These are phyloP conservation scores for Rhingia rostrata DNA, from an alignment of 2,888 invertebrate genomes.

Conservation along the genomic window DNA sequence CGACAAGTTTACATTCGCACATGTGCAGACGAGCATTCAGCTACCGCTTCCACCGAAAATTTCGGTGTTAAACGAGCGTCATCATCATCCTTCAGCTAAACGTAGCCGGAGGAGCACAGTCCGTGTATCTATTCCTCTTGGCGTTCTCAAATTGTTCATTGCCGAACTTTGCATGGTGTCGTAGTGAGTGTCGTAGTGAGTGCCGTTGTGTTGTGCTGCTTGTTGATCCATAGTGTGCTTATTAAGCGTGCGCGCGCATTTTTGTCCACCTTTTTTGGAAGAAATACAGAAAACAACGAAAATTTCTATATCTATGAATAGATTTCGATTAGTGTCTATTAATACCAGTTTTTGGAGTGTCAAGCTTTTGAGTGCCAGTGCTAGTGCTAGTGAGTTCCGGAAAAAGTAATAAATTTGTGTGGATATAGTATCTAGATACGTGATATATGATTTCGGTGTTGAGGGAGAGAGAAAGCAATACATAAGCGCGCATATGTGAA, in stretches of 20 bases:
- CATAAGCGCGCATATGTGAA: no score
- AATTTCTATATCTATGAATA: conserved; percentile 60
- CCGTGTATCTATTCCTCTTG: neutral
- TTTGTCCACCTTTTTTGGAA: conserved; percentile 35
- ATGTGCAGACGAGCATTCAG: conserved; percentile 55
- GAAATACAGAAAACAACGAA: conserved; percentile 1
- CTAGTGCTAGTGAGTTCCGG: conserved; percentile 36
- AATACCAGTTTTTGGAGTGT: conserved; percentile 55
- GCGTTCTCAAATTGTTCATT: neutral
- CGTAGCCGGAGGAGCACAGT: conserved; percentile 9
- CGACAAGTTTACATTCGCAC: conserved; percentile 68
- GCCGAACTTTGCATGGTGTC: conserved; percentile 24
- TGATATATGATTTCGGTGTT: no score
- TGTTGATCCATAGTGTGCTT: neutral
- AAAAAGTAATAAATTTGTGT: conserved; percentile 17
- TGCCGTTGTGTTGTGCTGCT: neutral
- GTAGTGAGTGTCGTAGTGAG: neutral
- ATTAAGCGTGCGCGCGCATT: neutral
- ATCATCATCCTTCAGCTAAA: conserved; percentile 34
- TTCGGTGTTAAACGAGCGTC: conserved; percentile 21
- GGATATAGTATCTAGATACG: no score
- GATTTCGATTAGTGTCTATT: conserved; percentile 51
- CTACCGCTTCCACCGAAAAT: conserved; percentile 31
- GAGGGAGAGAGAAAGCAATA: no score
- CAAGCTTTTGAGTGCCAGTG: conserved; percentile 1